These are phyloP conservation scores for Lepidotrigona ventralis DNA, from an alignment of 1,140 invertebrate genomes.

Conservation along the genomic window DNA sequence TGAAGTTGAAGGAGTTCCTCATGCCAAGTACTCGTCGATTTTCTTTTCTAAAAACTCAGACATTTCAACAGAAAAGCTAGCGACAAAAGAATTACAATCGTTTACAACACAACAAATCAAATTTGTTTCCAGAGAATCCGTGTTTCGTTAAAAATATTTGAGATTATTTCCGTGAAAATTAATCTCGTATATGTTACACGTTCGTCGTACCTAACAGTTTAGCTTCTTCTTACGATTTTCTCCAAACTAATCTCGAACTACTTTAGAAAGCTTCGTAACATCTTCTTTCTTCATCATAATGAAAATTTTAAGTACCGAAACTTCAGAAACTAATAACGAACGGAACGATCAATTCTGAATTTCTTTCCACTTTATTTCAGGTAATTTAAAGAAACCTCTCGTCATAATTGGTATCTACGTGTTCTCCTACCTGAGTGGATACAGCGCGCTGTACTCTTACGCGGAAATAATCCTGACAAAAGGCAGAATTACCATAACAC, in stretches of 20 bases:
- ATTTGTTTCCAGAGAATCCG: neutral
- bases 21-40: slow-evolving; percentile 59
- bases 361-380: slow-evolving; percentile 55
- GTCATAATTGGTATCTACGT: slow-evolving; percentile 69
- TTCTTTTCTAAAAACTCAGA: neutral
- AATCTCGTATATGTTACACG: neutral
- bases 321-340: slow-evolving; percentile 9
- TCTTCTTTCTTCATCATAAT: neutral
- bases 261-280: neutral
- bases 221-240: neutral
- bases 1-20: slow-evolving; percentile 67
- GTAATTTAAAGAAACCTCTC: slow-evolving; percentile 60
- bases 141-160: neutral
- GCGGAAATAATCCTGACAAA: slow-evolving; percentile 75
- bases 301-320: slow-evolving; percentile 6
- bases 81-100: neutral
- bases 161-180: neutral
- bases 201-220: neutral
- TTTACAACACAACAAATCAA: neutral
- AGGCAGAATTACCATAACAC: slow-evolving; percentile 61
- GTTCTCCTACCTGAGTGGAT: slow-evolving; percentile 70
- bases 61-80: neutral
- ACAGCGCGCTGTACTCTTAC: slow-evolving; percentile 71
- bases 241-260: slow-evolving; percentile 2
- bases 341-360: neutral